These are phyloP conservation scores for Porites divaricata DNA, from an alignment of 92 coral and sea anemone genomes.

Conservation along the genomic window DNA sequence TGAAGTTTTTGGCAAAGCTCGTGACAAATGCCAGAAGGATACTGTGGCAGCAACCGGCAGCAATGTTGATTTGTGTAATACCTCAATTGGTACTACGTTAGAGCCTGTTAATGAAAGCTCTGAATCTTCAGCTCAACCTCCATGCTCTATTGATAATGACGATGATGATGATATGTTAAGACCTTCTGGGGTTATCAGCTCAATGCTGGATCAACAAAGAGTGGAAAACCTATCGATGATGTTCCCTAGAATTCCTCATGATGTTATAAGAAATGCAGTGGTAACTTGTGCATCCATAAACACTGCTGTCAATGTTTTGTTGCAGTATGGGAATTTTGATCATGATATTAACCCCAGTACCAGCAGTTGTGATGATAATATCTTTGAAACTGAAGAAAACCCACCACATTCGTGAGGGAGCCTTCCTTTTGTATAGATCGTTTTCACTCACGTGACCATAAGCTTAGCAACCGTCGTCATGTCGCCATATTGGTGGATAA, in stretches of 20 bases:
- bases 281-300: no score
- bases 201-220: constrained; percentile 33
- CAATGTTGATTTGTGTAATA: not conserved
- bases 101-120: constrained; percentile 14
- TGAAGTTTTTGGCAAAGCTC: constrained; percentile 37
- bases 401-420: constrained; percentile 21
- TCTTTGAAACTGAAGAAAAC: not conserved
- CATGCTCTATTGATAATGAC: constrained; percentile 10
- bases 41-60: not conserved
- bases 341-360: not conserved
- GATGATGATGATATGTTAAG: constrained; percentile 38
- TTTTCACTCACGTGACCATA: no score
- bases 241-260: constrained; percentile 35
- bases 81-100: not conserved
- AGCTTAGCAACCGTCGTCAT: no score
- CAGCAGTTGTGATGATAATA: not conserved
- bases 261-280: no score
- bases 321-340: constrained; percentile 17
- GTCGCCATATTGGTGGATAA: no score
- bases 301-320: constrained; percentile 35
- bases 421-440: constrained; percentile 46
- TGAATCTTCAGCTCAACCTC: not conserved
- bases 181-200: constrained; percentile 42
- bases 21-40: constrained; percentile 22
- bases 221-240: constrained; percentile 43